Evolutionary conservation across 2,113 vertebrate genomes (phyloP).

Genomic region (Dicaeum eximium): DNA sequence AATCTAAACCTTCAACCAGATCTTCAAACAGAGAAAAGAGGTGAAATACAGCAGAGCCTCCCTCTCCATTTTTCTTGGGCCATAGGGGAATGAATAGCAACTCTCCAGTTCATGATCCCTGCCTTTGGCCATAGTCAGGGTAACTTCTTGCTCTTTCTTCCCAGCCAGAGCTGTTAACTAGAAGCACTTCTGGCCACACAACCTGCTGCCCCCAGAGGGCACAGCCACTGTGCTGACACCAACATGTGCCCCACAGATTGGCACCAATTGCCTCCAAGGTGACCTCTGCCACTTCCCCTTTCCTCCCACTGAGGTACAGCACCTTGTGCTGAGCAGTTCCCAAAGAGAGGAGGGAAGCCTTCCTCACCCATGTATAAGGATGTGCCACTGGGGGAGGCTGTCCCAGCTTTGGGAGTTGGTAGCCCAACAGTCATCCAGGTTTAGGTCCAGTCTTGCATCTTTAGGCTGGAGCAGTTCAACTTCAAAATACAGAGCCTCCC

Average conservation of each 20-base stretch:
- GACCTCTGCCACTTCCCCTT: not conserved
- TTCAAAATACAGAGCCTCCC: constrained; percentile 69
- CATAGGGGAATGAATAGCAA: accelerated
- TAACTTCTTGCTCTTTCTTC: not conserved
- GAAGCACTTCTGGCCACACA: not conserved
- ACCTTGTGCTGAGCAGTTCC: not conserved
- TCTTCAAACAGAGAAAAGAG: not conserved
- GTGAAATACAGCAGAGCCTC: not conserved
- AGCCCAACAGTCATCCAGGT: constrained; percentile 64
- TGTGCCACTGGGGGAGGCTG: constrained; percentile 43
- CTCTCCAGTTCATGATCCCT: not conserved
- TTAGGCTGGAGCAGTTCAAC: constrained; percentile 54
- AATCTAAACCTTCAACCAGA: not conserved
- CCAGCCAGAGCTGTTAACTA: not conserved
- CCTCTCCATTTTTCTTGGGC: not conserved
- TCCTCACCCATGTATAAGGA: constrained; percentile 56
- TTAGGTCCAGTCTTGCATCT: constrained; percentile 57
- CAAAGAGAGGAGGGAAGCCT: not conserved
- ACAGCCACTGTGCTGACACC: not conserved
- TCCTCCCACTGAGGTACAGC: not conserved
- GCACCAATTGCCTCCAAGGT: not conserved
- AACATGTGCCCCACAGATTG: accelerated
- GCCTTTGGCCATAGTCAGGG: not conserved
- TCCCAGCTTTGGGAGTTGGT: constrained; percentile 23
- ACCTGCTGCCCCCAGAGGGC: not conserved